These are phyloP conservation scores for Leptinotarsa texana DNA, from an alignment of 1,140 invertebrate genomes.

Conservation along the genomic window DNA sequence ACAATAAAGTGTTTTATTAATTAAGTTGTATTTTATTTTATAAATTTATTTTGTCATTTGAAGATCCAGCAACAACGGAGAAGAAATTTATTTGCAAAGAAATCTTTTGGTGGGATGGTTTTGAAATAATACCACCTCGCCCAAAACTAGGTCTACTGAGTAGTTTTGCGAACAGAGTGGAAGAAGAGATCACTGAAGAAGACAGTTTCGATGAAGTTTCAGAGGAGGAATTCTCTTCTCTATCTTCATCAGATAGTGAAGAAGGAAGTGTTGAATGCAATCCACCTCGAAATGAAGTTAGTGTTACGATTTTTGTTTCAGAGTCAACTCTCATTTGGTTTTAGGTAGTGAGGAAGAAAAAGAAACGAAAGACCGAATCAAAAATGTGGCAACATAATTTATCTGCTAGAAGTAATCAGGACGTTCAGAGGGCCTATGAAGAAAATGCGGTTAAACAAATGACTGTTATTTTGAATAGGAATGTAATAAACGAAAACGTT, in stretches of 20 bases:
- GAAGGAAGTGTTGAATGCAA: constrained; percentile 43
- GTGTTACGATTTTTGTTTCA: not conserved
- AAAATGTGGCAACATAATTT: constrained; percentile 73
- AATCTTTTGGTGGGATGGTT: constrained; percentile 72
- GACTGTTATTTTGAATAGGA: constrained; percentile 62
- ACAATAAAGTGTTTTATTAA: too few species aligned
- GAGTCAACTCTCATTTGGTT: not conserved
- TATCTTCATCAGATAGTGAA: constrained; percentile 35
- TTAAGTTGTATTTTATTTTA: not conserved
- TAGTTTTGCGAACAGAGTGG: constrained; percentile 49
- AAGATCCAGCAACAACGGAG: constrained; percentile 22
- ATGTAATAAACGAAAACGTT: constrained; percentile 50
- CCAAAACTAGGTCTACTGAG: constrained; percentile 66
- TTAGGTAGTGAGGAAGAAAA: constrained; percentile 29
- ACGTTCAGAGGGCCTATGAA: constrained; percentile 80
- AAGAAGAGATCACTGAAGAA: constrained; percentile 22
- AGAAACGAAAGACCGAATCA: constrained; percentile 45
- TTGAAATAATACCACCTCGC: constrained; percentile 65
- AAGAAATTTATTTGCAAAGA: constrained; percentile 55
- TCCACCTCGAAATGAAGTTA: not conserved
- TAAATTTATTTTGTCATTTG: not conserved
- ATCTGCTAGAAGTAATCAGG: constrained; percentile 80
- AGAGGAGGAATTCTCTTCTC: constrained; percentile 40
- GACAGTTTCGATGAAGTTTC: constrained; percentile 40
- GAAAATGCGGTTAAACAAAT: constrained; percentile 74